Percentiles rank a stretch among this genome's conserved stretches.
These are phyloP conservation scores for Geothlypis trichas DNA, from an alignment of 2,113 vertebrate genomes.

Conservation along the genomic window DNA sequence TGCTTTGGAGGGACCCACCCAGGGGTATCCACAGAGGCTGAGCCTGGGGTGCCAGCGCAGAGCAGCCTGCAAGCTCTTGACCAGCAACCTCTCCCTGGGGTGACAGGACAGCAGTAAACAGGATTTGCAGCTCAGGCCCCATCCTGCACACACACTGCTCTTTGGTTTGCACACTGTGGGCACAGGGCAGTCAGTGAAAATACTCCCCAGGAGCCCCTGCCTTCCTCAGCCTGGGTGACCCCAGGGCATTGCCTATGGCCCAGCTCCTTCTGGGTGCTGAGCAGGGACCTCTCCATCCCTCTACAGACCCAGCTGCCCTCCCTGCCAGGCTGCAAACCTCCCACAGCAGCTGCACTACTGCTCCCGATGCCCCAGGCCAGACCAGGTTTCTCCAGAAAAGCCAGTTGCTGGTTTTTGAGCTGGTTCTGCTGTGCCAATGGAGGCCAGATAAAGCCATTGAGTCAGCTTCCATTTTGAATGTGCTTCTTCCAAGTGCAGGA, in stretches of 20 bases:
- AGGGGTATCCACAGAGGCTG: background rate
- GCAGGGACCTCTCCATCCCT: background rate
- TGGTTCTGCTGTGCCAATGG: background rate
- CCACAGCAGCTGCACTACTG: background rate
- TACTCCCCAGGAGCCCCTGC: background rate
- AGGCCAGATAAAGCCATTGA: background rate
- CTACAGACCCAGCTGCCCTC: background rate
- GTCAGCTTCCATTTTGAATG: background rate
- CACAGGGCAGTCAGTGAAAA: background rate
- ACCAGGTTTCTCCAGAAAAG: background rate
- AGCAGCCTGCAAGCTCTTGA: background rate
- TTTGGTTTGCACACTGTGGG: rapidly evolving
- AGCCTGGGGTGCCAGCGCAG: background rate
- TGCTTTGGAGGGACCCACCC: background rate
- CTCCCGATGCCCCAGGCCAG: background rate
- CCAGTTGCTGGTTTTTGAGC: background rate
- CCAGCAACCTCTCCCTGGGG: background rate
- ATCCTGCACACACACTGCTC: background rate
- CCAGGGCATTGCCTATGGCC: background rate
- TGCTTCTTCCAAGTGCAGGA: background rate
- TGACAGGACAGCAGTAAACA: background rate
- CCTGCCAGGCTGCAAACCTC: background rate
- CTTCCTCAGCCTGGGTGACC: background rate
- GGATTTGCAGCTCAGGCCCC: background rate
- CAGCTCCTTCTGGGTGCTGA: background rate